phyloP scores from a whole-genome alignment of 2,888 invertebrate genomes.

The Maniola hyperantus region DNA sequence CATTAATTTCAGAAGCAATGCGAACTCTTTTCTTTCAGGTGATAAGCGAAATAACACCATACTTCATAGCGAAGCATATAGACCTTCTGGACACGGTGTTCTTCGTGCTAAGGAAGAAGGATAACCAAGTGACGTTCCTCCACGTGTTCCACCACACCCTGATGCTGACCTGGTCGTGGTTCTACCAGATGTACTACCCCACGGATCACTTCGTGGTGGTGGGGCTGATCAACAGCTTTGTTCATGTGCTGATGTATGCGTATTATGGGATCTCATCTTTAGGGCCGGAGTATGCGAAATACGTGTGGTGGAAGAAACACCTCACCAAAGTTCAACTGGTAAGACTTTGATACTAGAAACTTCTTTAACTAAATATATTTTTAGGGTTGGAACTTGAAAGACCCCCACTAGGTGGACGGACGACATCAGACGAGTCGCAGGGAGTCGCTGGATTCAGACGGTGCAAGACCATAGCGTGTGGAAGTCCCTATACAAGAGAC shows the following conservation, averaged over 20 bases:
- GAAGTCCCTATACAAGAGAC: too few relatives aligned
- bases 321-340: slow-evolving; percentile 91
- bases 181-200: slow-evolving; percentile 88
- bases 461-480: too few relatives aligned
- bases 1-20: neutral
- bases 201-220: slow-evolving; percentile 90
- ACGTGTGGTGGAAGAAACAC: slow-evolving; percentile 94
- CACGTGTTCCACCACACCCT: slow-evolving; percentile 94
- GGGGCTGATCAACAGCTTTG: slow-evolving; percentile 88
- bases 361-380: neutral
- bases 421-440: too few relatives aligned
- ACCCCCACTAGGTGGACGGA: too few relatives aligned
- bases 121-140: slow-evolving; percentile 91
- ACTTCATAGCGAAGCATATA: slow-evolving; percentile 90
- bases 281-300: slow-evolving; percentile 88
- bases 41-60: slow-evolving; percentile 82
- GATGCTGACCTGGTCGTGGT: slow-evolving; percentile 91
- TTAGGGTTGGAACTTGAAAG: too few relatives aligned
- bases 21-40: slow-evolving; percentile 53
- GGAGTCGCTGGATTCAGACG: too few relatives aligned
- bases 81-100: slow-evolving; percentile 92
- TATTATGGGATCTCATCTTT: slow-evolving; percentile 90
- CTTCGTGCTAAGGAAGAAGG: slow-evolving; percentile 91
- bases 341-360: slow-evolving; percentile 49
- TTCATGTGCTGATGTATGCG: slow-evolving; percentile 91